Evolutionary conservation across 2,113 vertebrate species (phyloP).

Genomic region (Thinocorus orbignyianus): DNA sequence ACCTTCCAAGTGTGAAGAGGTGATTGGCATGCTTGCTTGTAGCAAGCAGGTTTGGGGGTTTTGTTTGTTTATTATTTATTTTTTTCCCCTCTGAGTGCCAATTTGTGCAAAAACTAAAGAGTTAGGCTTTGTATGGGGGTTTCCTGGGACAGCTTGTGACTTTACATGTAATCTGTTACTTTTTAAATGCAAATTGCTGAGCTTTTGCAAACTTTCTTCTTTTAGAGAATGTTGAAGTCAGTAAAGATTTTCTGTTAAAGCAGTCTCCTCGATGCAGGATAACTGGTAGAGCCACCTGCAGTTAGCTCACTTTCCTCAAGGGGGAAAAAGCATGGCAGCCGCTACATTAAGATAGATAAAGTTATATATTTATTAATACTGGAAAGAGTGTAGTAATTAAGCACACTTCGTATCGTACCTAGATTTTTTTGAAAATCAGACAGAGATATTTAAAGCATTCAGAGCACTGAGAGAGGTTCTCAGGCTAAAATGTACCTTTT

Average conservation of each 20-base stretch:
- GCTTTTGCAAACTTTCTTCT: not conserved
- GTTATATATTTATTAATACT: not conserved
- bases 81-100: not conserved
- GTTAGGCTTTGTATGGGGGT: not conserved
- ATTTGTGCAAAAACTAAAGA: not conserved
- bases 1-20: not conserved
- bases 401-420: not conserved
- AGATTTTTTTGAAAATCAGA: not conserved
- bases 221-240: not conserved
- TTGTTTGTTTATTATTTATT: too few relatives aligned
- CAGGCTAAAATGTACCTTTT: not conserved
- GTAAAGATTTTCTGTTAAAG: slow-evolving; percentile 10
- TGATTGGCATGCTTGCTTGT: not conserved
- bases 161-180: slow-evolving; percentile 15
- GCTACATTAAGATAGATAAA: not conserved
- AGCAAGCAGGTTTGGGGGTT: not conserved
- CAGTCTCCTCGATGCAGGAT: not conserved
- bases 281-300: not conserved
- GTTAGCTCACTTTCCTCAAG: not conserved
- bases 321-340: not conserved
- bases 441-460: not conserved
- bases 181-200: slow-evolving; percentile 16
- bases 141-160: not conserved
- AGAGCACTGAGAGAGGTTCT: not conserved
- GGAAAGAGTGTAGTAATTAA: not conserved